phyloP scores from a whole-genome alignment of 2,797 vertebrate genomes.

The Halcyon badia region DNA sequence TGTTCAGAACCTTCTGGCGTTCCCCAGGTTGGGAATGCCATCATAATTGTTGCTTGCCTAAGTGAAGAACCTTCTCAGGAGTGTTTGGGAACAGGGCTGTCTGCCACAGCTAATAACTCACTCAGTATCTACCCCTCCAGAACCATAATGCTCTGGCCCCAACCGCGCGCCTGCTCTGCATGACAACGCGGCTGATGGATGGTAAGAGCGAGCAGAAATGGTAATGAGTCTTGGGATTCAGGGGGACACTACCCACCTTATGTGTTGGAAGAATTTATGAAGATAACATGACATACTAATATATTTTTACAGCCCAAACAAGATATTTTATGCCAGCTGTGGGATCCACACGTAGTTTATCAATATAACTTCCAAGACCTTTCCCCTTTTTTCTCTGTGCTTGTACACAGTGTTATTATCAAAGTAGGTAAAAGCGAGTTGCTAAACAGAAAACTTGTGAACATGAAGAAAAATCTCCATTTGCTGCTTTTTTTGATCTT shows the following conservation, averaged over 20 bases:
- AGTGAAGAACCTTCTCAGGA: slow-evolving; percentile 74
- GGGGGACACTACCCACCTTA: slow-evolving; percentile 76
- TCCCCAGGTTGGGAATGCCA: slow-evolving; percentile 66
- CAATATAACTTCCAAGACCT: slow-evolving; percentile 82
- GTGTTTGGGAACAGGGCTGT: slow-evolving; percentile 78
- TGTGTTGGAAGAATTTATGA: slow-evolving; percentile 85
- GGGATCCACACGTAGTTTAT: slow-evolving; percentile 81
- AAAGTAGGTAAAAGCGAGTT: slow-evolving; percentile 60
- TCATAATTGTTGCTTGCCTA: slow-evolving; percentile 69
- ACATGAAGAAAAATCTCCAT: background rate
- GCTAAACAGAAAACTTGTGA: slow-evolving; percentile 29
- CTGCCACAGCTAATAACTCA: slow-evolving; percentile 83
- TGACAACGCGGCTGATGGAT: slow-evolving; percentile 80
- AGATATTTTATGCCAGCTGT: slow-evolving; percentile 82
- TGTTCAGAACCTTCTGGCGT: slow-evolving; percentile 54
- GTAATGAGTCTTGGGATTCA: slow-evolving; percentile 79
- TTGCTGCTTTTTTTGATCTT: background rate
- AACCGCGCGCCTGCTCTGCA: slow-evolving; percentile 51
- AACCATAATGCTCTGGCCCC: slow-evolving; percentile 68
- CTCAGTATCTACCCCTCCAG: slow-evolving; percentile 78
- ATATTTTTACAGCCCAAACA: slow-evolving; percentile 86
- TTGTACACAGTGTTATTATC: slow-evolving; percentile 60
- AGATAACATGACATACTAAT: slow-evolving; percentile 86
- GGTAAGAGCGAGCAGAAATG: slow-evolving; percentile 63
- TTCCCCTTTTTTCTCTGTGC: slow-evolving; percentile 68